Base-by-base conservation (phyloP, 2,113 vertebrate genomes). In the Vulpes ferrilata region DNA sequence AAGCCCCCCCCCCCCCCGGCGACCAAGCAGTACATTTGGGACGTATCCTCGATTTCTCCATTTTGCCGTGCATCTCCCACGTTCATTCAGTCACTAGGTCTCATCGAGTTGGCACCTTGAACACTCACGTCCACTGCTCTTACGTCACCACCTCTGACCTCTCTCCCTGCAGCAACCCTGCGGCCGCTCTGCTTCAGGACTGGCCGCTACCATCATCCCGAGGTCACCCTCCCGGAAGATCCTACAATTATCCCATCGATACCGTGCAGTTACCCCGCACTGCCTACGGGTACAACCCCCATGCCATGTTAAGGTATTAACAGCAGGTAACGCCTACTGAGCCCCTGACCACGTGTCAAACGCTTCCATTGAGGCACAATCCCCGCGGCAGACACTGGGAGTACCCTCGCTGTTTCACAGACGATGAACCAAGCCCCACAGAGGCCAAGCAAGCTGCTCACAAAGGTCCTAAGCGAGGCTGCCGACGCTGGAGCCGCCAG, bases 271-370 rank as follows among this genome's bases (percentile, higher is more conserved):
- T 74, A 88, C 57, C 60, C 38, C 23, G 20, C 16, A n/a, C 27
- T 71, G 81, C 64, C 85, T 65, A 43, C 0, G 20, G 16, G 59
- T 35, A 98, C 90, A 90, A 93, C 27, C 38, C 25, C 51, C 96
- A 57, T 22, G 60, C 57, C 48, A 57, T 55, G 62, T 73, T 30
- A 38, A 71, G 59, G 67, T 81, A 20, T 76, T n/a, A 96, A 64
- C 5, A 59, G 59, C 11, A 62, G 69, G 60, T 78, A 92, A 71
- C 13, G 55, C 35, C 53, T 67, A n/a, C 5, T 62, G 35, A 88
- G 59, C 53, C 17, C 53, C 17, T 32, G 20, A 85, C 27, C 57
- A 9, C 22, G 13, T 32, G 15, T 10, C 78, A 91, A 84, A 51
- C 4, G 57, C 35, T 62, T 82, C 57, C 16, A 32, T 2, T 32